A percentile compares a stretch with the other conserved stretches of the same genome.
phyloP scores from a whole-genome alignment of 2,888 invertebrate species.

The Gibbula magus region DNA sequence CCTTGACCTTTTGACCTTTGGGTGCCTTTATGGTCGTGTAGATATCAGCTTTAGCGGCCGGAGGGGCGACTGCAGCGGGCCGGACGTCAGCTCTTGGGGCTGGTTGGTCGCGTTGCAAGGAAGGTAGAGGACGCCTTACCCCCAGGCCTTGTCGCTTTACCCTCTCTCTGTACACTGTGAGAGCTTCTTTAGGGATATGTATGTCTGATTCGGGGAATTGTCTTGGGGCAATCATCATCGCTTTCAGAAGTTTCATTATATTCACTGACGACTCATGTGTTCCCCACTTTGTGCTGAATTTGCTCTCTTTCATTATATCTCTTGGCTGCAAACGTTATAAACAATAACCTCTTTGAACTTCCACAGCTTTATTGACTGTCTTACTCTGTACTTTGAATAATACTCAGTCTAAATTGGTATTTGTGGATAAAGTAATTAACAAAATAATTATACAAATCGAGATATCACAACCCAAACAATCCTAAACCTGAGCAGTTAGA shows the following conservation, averaged over 20 bases:
- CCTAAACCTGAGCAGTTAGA: no score
- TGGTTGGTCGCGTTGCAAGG: no score
- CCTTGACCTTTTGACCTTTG: background rate
- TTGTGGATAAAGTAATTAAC: no score
- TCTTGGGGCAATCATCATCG: background rate
- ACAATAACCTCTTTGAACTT: no score
- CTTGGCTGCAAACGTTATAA: background rate
- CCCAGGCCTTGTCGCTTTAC: background rate
- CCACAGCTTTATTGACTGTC: no score
- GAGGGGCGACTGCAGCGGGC: background rate
- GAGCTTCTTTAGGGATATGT: background rate
- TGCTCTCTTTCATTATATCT: background rate
- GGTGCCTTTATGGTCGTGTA: background rate
- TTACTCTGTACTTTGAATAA: no score
- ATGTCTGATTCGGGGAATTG: background rate
- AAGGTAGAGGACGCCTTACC: no score
- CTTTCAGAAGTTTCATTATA: background rate
- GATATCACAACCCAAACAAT: no score
- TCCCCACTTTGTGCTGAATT: background rate
- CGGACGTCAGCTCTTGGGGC: background rate
- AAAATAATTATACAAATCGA: no score
- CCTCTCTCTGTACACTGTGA: background rate
- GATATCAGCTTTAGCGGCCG: background rate
- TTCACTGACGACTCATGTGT: background rate
- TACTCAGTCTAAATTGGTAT: no score